These are phyloP conservation scores for Ispidina lecontei DNA, from an alignment of 2,797 vertebrate species.

Conservation along the genomic window DNA sequence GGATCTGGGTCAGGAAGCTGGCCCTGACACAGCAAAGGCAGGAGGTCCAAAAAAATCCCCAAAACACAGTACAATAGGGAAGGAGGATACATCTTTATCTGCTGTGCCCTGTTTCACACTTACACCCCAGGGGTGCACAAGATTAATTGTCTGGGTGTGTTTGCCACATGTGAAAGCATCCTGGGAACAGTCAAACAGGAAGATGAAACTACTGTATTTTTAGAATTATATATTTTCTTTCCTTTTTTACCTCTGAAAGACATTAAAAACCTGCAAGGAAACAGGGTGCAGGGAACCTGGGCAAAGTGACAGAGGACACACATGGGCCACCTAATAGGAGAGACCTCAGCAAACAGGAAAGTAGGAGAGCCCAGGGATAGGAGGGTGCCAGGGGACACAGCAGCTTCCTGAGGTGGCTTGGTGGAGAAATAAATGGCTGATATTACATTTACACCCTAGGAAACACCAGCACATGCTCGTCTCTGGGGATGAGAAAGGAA, in stretches of 20 bases:
- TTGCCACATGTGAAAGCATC: constrained; percentile 53
- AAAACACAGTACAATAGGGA: neutral
- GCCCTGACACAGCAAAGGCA: constrained; percentile 8
- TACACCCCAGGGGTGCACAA: constrained; percentile 26
- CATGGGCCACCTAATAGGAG: neutral
- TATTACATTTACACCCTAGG: neutral
- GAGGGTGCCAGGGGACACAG: neutral
- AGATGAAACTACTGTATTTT: neutral
- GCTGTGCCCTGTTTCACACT: constrained; percentile 17
- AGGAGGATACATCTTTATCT: constrained; percentile 51
- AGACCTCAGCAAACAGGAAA: neutral
- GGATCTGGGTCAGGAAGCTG: neutral
- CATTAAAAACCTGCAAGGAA: neutral
- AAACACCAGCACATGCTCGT: neutral
- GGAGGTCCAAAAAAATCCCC: neutral
- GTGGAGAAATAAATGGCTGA: neutral
- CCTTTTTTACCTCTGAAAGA: constrained; percentile 19
- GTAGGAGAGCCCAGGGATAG: neutral
- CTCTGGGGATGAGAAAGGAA: neutral
- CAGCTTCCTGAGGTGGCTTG: neutral
- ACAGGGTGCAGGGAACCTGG: neutral
- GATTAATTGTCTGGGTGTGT: constrained; percentile 54
- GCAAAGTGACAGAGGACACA: neutral
- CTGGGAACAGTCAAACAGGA: neutral
- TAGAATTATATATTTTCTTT: neutral